Evolutionary conservation across 1,140 invertebrate species (phyloP), one percentile per base, ranked within the genome.

Genomic region (Aricia agestis): DNA sequence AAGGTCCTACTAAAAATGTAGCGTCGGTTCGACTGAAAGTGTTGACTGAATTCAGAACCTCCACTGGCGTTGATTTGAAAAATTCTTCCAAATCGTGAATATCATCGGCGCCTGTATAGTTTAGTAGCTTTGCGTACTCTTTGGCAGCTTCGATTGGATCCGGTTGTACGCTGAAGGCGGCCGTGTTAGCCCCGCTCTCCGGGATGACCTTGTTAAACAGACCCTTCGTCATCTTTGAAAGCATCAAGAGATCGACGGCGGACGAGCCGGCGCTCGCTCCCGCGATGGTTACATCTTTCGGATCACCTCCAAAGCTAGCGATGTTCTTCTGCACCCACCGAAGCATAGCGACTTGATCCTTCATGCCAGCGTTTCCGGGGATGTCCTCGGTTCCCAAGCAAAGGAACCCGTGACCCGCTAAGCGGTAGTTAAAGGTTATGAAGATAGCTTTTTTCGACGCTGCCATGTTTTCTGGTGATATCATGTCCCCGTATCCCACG

Each of bases 281-380:
- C 1, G 69, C 72, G 31, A 87, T 67, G 19, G 84, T 83, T 6
- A 87, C 75, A 13, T 87, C 79, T 57, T 85, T 66, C 4, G 84
- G 79, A 67, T 84, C 78, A 5, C 85, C 85, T 6, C 85, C 82
- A 63, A 82, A 87, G 66, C 73, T 81, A 4, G 58, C 73, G 17
- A 87, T 85, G 73, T 87, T 85, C 19, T 76, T 75, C 67, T 84
- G 72, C 13, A 86, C 79, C 84, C 83, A 85, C 7, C 76, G 78
- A 0, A 86, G 63, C 1, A 81, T 57, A 41, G 80, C 78, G 2
- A 86, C 78, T 74, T 83, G 78, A 57, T 84, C 84, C 69, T 84
- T 86, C 78, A 86, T 81, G 9, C 81, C 84, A 17, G 81, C 80
- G 65, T 86, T 86, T 7, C 84, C 84, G 6, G 84, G 84, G 6